These are phyloP conservation scores for Pseudobourletiella spinata DNA, from an alignment of 1,140 invertebrate species.

Conservation along the genomic window DNA sequence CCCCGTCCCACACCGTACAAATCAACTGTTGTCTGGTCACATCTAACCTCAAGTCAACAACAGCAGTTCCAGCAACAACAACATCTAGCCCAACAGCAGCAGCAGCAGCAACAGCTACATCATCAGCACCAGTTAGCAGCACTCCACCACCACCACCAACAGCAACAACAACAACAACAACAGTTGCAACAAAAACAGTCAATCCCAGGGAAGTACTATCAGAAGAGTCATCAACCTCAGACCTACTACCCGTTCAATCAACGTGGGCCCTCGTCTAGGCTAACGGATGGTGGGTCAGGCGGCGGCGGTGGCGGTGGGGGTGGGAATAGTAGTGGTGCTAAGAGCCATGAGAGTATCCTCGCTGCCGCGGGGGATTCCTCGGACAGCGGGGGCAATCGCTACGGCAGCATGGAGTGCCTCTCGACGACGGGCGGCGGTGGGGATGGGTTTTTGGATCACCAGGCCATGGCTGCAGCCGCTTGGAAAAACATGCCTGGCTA, in stretches of 20 bases:
- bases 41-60: slow-evolving; percentile 8
- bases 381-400: slow-evolving; percentile 13
- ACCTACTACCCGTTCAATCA: slow-evolving; percentile 35
- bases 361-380: background rate
- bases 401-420: slow-evolving; percentile 32
- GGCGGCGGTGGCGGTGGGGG: slow-evolving; percentile 19
- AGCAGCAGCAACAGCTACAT: background rate
- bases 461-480: background rate
- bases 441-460: background rate
- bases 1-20: slow-evolving; percentile 38
- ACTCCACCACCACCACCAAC: background rate
- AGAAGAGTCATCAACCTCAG: slow-evolving; percentile 10
- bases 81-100: no score
- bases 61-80: slow-evolving; percentile 5
- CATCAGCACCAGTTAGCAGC: no score
- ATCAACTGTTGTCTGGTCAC: slow-evolving; percentile 26
- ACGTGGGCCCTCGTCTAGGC: background rate
- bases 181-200: slow-evolving; percentile 12
- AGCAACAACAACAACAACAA: slow-evolving; percentile 8
- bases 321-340: slow-evolving; percentile 14
- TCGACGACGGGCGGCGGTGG: background rate
- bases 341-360: slow-evolving; percentile 33
- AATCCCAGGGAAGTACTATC: background rate
- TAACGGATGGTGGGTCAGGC: background rate
- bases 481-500: slow-evolving; percentile 33